These are phyloP conservation scores for Bombus picipes DNA, from an alignment of 1,140 invertebrate genomes.

Conservation along the genomic window DNA sequence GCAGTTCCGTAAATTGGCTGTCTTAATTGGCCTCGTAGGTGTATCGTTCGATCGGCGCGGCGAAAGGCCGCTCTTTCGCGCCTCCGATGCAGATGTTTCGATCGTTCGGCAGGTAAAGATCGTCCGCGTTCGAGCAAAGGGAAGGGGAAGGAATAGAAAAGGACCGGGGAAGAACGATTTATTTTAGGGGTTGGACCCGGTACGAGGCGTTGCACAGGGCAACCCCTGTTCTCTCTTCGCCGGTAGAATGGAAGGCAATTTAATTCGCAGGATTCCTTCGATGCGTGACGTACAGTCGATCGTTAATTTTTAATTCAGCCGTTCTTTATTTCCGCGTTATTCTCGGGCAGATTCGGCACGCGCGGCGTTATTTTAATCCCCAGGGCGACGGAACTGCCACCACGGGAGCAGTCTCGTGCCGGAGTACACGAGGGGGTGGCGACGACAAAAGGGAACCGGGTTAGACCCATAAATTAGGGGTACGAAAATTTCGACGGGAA, in stretches of 20 bases:
- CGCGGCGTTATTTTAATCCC: conserved; percentile 65
- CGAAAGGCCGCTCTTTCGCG: neutral
- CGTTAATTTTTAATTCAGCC: conserved; percentile 67
- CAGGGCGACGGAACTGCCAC: conserved; percentile 17
- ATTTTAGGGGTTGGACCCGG: neutral
- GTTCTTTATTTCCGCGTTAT: conserved; percentile 43
- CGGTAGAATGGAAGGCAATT: conserved; percentile 26
- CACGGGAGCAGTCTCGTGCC: conserved; percentile 2
- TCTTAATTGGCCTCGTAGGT: conserved; percentile 34
- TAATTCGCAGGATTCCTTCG: conserved; percentile 58
- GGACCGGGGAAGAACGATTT: neutral
- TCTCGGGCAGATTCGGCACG: conserved; percentile 63
- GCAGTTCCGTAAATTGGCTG: conserved; percentile 25
- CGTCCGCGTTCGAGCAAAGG: neutral
- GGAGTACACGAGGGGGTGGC: neutral
- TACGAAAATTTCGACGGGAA: conserved; percentile 54
- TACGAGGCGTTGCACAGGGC: neutral
- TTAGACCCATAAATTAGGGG: conserved; percentile 63
- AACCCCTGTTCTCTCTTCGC: neutral
- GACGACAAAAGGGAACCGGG: conserved; percentile 45
- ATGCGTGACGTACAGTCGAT: conserved; percentile 60
- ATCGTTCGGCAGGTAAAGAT: conserved; percentile 24
- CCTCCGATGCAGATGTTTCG: conserved; percentile 15
- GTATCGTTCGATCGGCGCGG: neutral
- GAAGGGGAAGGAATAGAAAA: too few species aligned